Evolutionary conservation across 2,113 vertebrate species (phyloP), one percentile per base, ranked within the genome.

Genomic region (Dromaius novaehollandiae): DNA sequence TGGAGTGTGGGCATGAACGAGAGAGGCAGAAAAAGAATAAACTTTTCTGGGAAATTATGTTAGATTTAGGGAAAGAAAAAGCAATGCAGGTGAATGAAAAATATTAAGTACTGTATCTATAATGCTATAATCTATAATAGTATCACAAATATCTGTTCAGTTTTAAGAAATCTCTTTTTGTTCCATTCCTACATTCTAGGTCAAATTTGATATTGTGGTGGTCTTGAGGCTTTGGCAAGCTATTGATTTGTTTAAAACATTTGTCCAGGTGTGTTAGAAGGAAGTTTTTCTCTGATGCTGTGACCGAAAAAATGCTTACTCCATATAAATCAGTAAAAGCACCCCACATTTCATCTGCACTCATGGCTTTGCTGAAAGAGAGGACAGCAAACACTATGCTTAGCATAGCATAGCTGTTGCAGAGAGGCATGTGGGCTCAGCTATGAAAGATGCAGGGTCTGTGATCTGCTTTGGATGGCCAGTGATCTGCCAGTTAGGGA

Each of bases 351-450:
- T 76, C 71, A 90, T 17, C 5, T 96, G 40, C 75, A 88, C 60
- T 90, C 66, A 18, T 16, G 34, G 74, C 79, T 84, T 80, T 96
- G 85, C 19, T 86, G 17, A 65, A 86, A 60, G 79, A 75, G 78
- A 94, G 5, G 5, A 34, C 2, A 11, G 13, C 0, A 1, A 89
- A 24, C 50, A 5, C 55, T 79, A 13, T 63, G 46, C 65, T 94
- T 96, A 82, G 88, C 79, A 66, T 30, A 32, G 44, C 56, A 24
- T 74, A 90, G 83, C 88, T 97, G 80, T 68, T 91, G 58, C 75
- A 92, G 64, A 68, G 64, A 77, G 56, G 53, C 93, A 48, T 42
- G 81, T 91, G 51, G 92, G 38, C 86, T 91, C 65, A 86, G 89
- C 79, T 94, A 69, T 85, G 21, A 79, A 66, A 86, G 74, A 64